Base-by-base conservation (phyloP, 1,140 invertebrate species). In the Formica exsecta region DNA sequence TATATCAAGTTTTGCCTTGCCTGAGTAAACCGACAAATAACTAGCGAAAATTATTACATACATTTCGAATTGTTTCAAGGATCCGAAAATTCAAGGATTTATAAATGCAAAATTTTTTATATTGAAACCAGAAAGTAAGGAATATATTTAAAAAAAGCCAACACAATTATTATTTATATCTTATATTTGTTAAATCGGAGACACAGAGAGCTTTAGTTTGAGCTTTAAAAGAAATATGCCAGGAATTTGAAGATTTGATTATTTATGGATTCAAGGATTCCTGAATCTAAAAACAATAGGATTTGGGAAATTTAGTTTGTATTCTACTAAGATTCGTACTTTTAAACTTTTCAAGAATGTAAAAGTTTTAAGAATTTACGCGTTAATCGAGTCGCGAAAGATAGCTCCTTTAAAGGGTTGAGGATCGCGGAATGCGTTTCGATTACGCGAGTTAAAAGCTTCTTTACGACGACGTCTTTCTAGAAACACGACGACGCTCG, bases 401-500 rank as follows among this genome's bases (percentile, higher is more conserved):
- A 38, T 29, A n/a, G 8, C 9, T 3, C 41, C 48, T 54, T 51
- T 25, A 0, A 70, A 57, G n/a, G n/a, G 13, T 73, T 44, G 19
- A 81, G 71, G 54, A 32, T 59, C 25, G 11, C 36, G 16, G 9
- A 57, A 44, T n/a, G 29, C 25, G 38, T 61, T 61, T 19, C 25
- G 66, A 71, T 44, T 81, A 36, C 19, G 38, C 13, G 22, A 81
- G 22, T 38, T 81, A 22, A 19, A 71, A 73, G 38, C 19, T 9
- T 6, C 57, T 73, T 73, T 54, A 19, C 9, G 36, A 11, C 36
- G 25, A 16, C 65, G 36, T 59, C 51, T 71, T 71, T 36, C 76
- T 38, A 71, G 66, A 70, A 54, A 71, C 48, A 70, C 16, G n/a
- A 57, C 8, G 16, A 3, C 51, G 71, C 66, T 81, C 79, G 66